Evolutionary conservation across 2,797 vertebrate species (phyloP).

Genomic region (Parambassis ranga): DNA sequence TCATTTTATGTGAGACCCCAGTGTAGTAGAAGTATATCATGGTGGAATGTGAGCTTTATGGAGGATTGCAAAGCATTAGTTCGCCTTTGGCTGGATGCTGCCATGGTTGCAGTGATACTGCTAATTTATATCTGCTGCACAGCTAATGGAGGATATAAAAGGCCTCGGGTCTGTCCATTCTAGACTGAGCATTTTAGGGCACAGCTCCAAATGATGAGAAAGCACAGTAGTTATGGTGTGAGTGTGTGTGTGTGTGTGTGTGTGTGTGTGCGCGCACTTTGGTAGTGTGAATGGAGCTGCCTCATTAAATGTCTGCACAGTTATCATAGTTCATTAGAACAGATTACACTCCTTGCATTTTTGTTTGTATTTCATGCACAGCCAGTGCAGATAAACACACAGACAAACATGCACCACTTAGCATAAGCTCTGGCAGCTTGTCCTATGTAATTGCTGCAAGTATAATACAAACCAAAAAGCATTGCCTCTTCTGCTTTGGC

Average conservation of each 20-base stretch:
- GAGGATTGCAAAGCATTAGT: conserved; percentile 48
- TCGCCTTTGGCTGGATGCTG: conserved; percentile 52
- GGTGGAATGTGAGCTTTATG: conserved; percentile 47
- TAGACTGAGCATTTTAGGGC: conserved; percentile 46
- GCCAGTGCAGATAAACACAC: neutral
- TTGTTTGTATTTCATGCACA: conserved; percentile 1
- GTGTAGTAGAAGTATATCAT: conserved; percentile 41
- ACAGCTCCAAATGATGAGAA: conserved; percentile 60
- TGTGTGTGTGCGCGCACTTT: neutral
- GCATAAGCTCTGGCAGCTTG: conserved; percentile 10
- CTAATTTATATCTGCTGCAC: conserved; percentile 67
- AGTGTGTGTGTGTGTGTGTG: neutral
- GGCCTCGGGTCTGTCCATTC: conserved; percentile 49
- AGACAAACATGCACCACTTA: neutral
- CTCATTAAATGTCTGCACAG: conserved; percentile 57
- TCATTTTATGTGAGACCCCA: conserved; percentile 51
- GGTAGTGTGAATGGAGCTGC: conserved; percentile 7
- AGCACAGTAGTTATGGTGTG: conserved; percentile 23
- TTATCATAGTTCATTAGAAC: conserved; percentile 43
- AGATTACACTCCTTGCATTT: conserved; percentile 34
- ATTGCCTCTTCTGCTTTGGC: conserved; percentile 1
- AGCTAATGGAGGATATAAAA: conserved; percentile 64
- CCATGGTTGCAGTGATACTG: conserved; percentile 27
- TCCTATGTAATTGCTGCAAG: conserved; percentile 15
- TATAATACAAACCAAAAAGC: conserved; percentile 11